These are phyloP conservation scores for Agelaius phoeniceus DNA, from an alignment of 2,113 vertebrate species.

Conservation along the genomic window DNA sequence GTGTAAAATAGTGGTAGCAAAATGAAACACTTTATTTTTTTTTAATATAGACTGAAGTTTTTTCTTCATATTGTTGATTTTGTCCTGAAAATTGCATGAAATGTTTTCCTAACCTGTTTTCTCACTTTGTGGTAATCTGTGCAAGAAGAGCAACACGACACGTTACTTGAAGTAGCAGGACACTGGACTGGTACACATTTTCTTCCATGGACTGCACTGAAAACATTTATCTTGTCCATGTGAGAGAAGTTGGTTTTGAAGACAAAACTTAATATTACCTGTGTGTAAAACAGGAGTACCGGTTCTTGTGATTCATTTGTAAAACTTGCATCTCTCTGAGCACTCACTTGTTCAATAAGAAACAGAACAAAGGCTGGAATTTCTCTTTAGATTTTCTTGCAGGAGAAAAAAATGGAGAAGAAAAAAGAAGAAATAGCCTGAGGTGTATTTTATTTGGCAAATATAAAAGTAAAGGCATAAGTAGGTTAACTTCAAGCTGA, in stretches of 20 bases:
- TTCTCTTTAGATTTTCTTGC: not conserved
- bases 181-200: not conserved
- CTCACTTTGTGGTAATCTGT: not conserved
- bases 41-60: not conserved
- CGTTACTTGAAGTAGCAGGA: not conserved
- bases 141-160: not conserved
- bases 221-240: not conserved
- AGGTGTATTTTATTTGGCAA: not conserved
- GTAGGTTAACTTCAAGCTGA: conserved; percentile 31
- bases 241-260: not conserved
- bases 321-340: not conserved
- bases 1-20: not conserved
- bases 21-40: not conserved
- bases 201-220: not conserved
- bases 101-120: not conserved
- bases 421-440: not conserved
- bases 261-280: not conserved
- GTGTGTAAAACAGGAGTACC: not conserved
- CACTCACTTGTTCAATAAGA: not conserved
- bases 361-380: not conserved
- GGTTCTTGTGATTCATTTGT: not conserved
- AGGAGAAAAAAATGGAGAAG: not conserved
- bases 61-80: not conserved
- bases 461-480: not conserved
- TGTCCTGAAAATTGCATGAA: not conserved